phyloP scores from a whole-genome alignment of 2,888 invertebrate species.

The Gasteruption jaculator region DNA sequence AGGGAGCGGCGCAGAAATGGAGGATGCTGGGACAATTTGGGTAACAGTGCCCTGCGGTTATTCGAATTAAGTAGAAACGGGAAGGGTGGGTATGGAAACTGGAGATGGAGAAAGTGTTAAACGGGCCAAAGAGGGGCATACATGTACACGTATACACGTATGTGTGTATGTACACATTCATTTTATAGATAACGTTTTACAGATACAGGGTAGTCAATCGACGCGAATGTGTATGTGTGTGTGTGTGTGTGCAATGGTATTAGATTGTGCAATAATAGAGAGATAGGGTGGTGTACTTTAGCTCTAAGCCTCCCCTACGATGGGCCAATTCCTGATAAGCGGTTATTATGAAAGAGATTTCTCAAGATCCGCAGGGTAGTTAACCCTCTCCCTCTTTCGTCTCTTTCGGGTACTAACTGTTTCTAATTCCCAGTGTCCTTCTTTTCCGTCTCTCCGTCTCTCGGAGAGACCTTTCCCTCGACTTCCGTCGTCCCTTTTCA shows the following conservation, averaged over 20 bases:
- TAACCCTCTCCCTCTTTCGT: constrained; percentile 14
- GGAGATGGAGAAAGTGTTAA: constrained; percentile 15
- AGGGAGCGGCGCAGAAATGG: no score
- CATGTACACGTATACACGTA: no score
- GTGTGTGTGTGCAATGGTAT: no score
- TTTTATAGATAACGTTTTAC: no score
- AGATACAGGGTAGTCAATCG: no score
- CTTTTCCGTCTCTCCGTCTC: background rate
- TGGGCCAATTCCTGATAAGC: constrained; percentile 30
- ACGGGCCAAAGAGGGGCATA: constrained; percentile 17
- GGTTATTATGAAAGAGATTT: constrained; percentile 27
- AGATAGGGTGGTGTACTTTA: constrained; percentile 27
- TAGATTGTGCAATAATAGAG: constrained; percentile 31
- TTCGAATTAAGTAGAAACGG: constrained; percentile 40
- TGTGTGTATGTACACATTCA: no score
- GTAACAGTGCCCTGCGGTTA: constrained; percentile 36
- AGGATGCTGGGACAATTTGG: constrained; percentile 40
- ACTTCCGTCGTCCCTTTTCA: background rate
- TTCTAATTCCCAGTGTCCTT: no score
- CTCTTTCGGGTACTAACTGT: constrained; percentile 17
- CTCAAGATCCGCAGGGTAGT: constrained; percentile 20
- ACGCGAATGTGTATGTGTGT: no score
- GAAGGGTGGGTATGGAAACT: no score
- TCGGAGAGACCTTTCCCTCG: constrained; percentile 8
- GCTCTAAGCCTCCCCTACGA: constrained; percentile 29